Evolutionary conservation across 2,797 vertebrate species (phyloP).

Genomic region (Ctenopoma kingsleyae): DNA sequence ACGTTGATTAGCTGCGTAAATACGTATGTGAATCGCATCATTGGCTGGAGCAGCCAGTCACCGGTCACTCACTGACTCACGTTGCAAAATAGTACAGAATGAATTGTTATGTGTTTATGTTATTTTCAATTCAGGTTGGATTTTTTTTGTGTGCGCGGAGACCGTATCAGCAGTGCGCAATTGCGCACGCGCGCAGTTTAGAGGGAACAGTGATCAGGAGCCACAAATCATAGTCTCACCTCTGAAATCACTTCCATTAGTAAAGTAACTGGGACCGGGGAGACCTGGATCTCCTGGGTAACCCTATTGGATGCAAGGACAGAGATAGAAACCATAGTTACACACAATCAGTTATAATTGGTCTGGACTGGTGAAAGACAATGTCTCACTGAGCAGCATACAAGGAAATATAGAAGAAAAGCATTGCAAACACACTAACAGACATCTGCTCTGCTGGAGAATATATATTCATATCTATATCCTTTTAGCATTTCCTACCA

Average conservation of each 20-base stretch:
- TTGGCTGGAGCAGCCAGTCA: no score
- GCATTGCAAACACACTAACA: neutral
- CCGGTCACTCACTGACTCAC: no score
- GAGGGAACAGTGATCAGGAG: no score
- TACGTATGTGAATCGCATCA: no score
- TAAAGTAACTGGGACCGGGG: constrained; percentile 29
- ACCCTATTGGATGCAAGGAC: constrained; percentile 61
- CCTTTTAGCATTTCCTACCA: neutral
- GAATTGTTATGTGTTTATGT: no score
- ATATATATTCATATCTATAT: neutral
- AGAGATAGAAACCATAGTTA: neutral
- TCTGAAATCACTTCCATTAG: constrained; percentile 46
- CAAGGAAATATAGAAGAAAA: neutral
- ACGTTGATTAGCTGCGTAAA: no score
- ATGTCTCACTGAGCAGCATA: constrained; percentile 6
- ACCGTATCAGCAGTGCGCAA: no score
- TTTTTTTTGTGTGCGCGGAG: no score
- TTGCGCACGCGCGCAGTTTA: no score
- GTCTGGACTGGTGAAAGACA: neutral
- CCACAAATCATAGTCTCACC: constrained; percentile 48
- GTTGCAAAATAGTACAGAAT: no score
- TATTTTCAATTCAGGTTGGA: no score
- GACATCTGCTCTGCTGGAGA: neutral
- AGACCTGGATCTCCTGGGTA: constrained; percentile 65
- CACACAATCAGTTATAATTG: neutral